Evolutionary conservation across 2,888 invertebrate genomes (phyloP).

Genomic region (Andrena minutula): DNA sequence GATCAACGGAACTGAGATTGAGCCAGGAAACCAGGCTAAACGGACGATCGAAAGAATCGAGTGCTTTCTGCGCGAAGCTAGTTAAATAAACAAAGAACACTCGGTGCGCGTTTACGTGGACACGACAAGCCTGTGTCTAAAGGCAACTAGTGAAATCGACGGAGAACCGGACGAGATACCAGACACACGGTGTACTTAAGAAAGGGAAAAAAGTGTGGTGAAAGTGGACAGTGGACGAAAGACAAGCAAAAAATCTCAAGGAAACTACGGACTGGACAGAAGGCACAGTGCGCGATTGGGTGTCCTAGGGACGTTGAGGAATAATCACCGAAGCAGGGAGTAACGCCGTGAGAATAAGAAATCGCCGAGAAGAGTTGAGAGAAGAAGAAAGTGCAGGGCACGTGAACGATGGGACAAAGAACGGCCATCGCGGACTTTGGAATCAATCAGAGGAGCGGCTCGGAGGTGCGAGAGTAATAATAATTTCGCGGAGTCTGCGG

Average conservation of each 20-base stretch:
- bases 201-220: no score
- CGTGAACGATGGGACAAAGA: conserved; percentile 1
- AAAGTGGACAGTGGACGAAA: no score
- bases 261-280: background rate
- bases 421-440: background rate
- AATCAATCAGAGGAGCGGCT: conserved; percentile 13
- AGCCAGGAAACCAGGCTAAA: background rate
- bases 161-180: no score
- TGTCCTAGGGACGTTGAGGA: background rate
- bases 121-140: background rate
- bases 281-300: no score
- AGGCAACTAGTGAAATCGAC: background rate
- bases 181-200: no score
- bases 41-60: conserved; percentile 1
- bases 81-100: background rate
- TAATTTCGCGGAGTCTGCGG: conserved; percentile 6
- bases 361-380: background rate
- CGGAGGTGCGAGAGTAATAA: conserved; percentile 7
- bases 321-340: background rate
- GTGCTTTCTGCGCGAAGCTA: background rate
- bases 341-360: background rate
- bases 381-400: background rate
- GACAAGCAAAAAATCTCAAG: background rate
- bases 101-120: background rate
- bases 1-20: background rate